phyloP scores from a whole-genome alignment of 2,113 vertebrate species.

The Piaya cayana region DNA sequence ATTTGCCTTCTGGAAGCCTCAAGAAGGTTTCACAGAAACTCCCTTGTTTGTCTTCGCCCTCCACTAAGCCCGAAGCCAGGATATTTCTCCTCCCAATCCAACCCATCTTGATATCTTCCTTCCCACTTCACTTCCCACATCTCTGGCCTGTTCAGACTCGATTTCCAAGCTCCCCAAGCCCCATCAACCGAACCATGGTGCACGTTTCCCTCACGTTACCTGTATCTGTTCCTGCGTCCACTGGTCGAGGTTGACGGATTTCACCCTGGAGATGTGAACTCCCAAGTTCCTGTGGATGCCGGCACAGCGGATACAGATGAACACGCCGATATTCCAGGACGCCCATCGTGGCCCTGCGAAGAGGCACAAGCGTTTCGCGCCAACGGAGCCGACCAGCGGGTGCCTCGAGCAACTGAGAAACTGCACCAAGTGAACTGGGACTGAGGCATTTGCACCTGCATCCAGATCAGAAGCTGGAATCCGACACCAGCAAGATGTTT shows the following conservation, averaged over 20 bases:
- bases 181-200: accelerated
- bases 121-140: not conserved
- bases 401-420: not conserved
- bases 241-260: slow-evolving; percentile 97
- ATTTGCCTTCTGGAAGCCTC: not conserved
- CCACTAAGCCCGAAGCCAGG: accelerated
- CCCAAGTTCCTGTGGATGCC: slow-evolving; percentile 98
- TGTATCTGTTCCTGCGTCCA: slow-evolving; percentile 99
- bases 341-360: slow-evolving; percentile 93
- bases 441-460: not conserved
- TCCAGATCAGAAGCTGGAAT: not conserved
- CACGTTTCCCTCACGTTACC: slow-evolving; percentile 61
- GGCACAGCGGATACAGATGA: slow-evolving; percentile 96
- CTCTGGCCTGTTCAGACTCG: not conserved
- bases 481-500: not conserved
- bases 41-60: not conserved
- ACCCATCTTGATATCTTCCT: not conserved
- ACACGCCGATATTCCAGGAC: slow-evolving; percentile 97
- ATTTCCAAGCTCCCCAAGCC: not conserved
- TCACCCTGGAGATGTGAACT: slow-evolving; percentile 97
- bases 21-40: not conserved
- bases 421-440: slow-evolving; percentile 7
- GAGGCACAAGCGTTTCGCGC: not conserved
- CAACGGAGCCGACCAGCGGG: not conserved
- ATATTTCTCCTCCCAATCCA: not conserved